Base-by-base conservation (phyloP, 1,140 invertebrate species). In the Drosophila athabasca region DNA sequence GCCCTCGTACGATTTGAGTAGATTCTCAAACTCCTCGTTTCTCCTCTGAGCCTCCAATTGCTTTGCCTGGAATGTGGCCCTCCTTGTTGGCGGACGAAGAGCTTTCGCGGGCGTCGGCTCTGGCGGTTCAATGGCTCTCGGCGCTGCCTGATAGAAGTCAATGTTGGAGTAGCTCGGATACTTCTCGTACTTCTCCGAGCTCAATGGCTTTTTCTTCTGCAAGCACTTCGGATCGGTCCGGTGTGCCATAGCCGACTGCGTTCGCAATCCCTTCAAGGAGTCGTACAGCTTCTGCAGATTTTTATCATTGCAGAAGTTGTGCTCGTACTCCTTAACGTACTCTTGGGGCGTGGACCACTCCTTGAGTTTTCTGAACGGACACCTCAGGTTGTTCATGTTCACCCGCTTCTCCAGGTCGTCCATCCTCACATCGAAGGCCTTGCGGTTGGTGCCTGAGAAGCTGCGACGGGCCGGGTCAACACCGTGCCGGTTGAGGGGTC, bases 401-500 rank as follows among this genome's bases (percentile, higher is more conserved):
- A 90, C 70, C 1, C 74, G 75, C 29, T 84, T 90, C 49, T 91
- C 85, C 45, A 91, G 60, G 3, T 90, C 85, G 64, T 91, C 90
- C 49, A 91, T 90, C 24, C 89, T 74, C 62, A 82, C 76, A 46
- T 91, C 78, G 24, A 90, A 91, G 1, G 81, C 70, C 22, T 74
- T 82, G n/a, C 74, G 79, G 9, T 62, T 82, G n/a, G 35, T 55
- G 2, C 70, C 59, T 0, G 57, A 62, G 31, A 90, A 91, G 43
- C 92, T 92, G 45, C 91, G 84, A n/a, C 92, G 88, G 49, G 91
- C 91, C 0, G 93, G 92, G 83, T 93, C 91, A 7, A 92, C 92
- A 9, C 93, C 93, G 70, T 93, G 90, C 29, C 93, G 81, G 39
- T 93, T 92, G 53, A 93, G 68, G 2, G 93, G 93, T 3, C 85